These are phyloP conservation scores for Orius laevigatus DNA, from an alignment of 1,140 invertebrate species.

Conservation along the genomic window DNA sequence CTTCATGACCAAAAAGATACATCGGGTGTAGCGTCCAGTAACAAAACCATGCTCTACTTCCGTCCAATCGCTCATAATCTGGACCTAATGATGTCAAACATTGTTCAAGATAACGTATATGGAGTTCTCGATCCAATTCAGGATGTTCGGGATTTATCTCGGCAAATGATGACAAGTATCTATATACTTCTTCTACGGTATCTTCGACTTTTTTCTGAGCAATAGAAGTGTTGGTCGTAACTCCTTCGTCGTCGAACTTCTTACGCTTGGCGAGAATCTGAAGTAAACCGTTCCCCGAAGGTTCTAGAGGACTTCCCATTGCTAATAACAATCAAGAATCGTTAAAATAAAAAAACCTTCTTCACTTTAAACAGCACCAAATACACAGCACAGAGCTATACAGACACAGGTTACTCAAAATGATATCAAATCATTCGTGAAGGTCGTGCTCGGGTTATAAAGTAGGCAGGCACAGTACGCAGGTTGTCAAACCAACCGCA, in stretches of 20 bases:
- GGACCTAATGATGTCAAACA: slow-evolving; percentile 33
- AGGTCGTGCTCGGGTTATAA: too few species aligned
- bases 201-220: slow-evolving; percentile 41
- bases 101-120: slow-evolving; percentile 47
- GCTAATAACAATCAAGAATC: too few species aligned
- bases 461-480: too few species aligned
- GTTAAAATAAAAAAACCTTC: too few species aligned
- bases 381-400: too few species aligned
- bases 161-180: slow-evolving; percentile 33
- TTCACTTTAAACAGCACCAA: too few species aligned
- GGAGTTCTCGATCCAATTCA: slow-evolving; percentile 42
- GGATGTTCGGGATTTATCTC: slow-evolving; percentile 37
- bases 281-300: background rate
- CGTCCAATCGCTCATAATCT: slow-evolving; percentile 58
- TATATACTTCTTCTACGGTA: slow-evolving; percentile 42
- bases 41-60: slow-evolving; percentile 86
- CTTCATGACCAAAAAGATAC: slow-evolving; percentile 56
- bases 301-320: too few species aligned
- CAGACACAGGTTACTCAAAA: too few species aligned
- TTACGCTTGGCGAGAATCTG: background rate
- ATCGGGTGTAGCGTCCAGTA: slow-evolving; percentile 91
- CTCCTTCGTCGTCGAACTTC: slow-evolving; percentile 24
- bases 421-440: too few species aligned
- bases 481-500: too few species aligned
- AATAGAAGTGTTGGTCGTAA: slow-evolving; percentile 24